Conservation (phyloP, 2,888 invertebrate species). For the Notocelia uddmanniana region DNA sequence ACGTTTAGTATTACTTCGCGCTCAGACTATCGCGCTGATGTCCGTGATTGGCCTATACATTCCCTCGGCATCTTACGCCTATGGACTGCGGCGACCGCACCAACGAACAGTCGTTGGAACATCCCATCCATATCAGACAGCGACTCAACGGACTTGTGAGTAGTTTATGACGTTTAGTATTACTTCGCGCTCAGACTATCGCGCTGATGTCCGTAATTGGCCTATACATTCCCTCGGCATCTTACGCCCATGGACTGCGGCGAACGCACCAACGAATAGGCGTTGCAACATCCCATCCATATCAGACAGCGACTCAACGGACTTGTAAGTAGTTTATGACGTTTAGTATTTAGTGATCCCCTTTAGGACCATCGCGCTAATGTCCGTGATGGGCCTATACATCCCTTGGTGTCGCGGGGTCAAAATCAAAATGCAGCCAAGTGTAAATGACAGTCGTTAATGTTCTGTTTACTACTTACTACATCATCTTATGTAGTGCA, state of each 20-base stretch:
- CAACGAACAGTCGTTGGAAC: slow-evolving; percentile 90
- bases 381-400: slow-evolving; percentile 96
- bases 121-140: slow-evolving; percentile 93
- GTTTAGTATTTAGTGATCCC: slow-evolving; percentile 77
- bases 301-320: slow-evolving; percentile 95
- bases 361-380: slow-evolving; percentile 94
- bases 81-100: slow-evolving; percentile 80
- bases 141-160: slow-evolving; percentile 92
- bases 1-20: slow-evolving; percentile 71
- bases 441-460: too few relatives aligned
- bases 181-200: slow-evolving; percentile 90
- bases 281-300: slow-evolving; percentile 92
- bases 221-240: slow-evolving; percentile 97
- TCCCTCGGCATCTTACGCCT: slow-evolving; percentile 93
- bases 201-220: slow-evolving; percentile 96
- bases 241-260: slow-evolving; percentile 85
- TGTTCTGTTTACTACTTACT: too few relatives aligned
- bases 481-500: too few relatives aligned
- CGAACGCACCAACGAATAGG: slow-evolving; percentile 88
- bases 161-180: neutral
- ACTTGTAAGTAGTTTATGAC: slow-evolving; percentile 79
- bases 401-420: slow-evolving; percentile 95
- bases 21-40: slow-evolving; percentile 95
- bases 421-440: too few relatives aligned
- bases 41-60: slow-evolving; percentile 97